Evolutionary conservation across 2,113 vertebrate genomes (phyloP), one percentile per base, ranked within the genome.

Genomic region (Xenopus tropicalis): DNA sequence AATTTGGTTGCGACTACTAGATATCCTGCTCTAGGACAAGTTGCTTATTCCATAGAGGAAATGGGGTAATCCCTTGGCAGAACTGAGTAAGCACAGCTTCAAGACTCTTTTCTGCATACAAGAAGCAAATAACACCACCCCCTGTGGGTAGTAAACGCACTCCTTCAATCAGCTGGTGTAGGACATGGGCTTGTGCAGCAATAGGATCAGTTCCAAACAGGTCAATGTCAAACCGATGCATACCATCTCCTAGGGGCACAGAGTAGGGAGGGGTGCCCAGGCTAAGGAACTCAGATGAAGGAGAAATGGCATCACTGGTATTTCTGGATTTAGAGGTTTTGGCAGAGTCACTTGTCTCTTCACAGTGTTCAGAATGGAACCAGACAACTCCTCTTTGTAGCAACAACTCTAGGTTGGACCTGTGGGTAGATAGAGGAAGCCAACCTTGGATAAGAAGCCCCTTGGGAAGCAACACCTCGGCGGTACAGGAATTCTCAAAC

Each of bases 371-470:
- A 46, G 92, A 85, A 69, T 91, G 90, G 88, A 91, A 86, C 90
- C 90, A 92, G 79, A 89, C 86, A 2, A 92, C 85, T 61, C 89
- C 84, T 78, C 88, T 89, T 85, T 90, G 88, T 70, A 89, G 78
- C 6, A 93, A 78, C 66, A 88, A 86, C 24, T 74, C 83, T 83
- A 93, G 86, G 82, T 92, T 93, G 66, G 87, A 85, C 5, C 81
- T 69, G 72, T 88, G 14, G 3, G 69, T 85, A 71, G 90, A 90
- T 83, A 90, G 90, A 1, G 91, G 90, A 82, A 89, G 88, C 90
- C 90, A 93, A 74, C 91, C 90, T 78, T 90, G 90, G 52, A 91
- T 88, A 44, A 93, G 88, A 78, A 87, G 91, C 37, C 77, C 63
- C 61, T 89, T 90, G 16, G 91, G 88, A 42, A 93, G 84, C 43